phyloP scores from a whole-genome alignment of 2,113 vertebrate species.

The Rhineura floridana region DNA sequence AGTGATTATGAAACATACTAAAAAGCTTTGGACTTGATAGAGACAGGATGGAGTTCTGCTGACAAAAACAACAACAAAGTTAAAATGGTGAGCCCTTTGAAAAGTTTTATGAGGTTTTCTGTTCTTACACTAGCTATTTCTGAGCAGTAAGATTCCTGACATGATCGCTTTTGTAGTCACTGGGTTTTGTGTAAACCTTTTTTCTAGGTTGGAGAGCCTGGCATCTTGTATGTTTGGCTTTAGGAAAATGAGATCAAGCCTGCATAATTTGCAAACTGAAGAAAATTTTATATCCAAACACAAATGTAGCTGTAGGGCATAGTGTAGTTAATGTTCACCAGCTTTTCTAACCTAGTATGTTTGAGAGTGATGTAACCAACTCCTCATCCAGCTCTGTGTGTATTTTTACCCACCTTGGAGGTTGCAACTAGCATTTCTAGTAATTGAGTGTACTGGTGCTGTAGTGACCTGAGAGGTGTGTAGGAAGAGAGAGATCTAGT shows the following conservation, averaged over 20 bases:
- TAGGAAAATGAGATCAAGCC: not conserved
- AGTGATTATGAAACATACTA: not conserved
- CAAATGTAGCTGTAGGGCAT: not conserved
- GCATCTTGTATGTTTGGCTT: constrained; percentile 1
- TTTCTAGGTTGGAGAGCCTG: not conserved
- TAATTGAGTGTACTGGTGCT: not conserved
- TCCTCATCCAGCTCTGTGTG: not conserved
- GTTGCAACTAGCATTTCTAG: not conserved
- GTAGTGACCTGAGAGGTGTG: not conserved
- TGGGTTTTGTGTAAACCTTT: constrained; percentile 41
- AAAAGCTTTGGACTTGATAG: not conserved
- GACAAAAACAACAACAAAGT: not conserved
- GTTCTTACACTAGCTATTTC: constrained; percentile 35
- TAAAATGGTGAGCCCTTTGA: not conserved
- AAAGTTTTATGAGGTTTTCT: constrained; percentile 19
- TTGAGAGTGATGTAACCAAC: not conserved
- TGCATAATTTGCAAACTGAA: not conserved
- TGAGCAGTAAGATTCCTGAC: constrained; percentile 24
- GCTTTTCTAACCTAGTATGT: not conserved
- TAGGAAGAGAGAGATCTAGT: not conserved
- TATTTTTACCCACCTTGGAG: not conserved
- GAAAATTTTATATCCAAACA: constrained; percentile 4
- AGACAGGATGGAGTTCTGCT: not conserved
- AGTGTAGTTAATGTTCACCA: not conserved
- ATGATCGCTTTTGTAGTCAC: constrained; percentile 12